Base-by-base conservation (phyloP, 2,797 vertebrate species). In the Acipenser transmontanus region DNA sequence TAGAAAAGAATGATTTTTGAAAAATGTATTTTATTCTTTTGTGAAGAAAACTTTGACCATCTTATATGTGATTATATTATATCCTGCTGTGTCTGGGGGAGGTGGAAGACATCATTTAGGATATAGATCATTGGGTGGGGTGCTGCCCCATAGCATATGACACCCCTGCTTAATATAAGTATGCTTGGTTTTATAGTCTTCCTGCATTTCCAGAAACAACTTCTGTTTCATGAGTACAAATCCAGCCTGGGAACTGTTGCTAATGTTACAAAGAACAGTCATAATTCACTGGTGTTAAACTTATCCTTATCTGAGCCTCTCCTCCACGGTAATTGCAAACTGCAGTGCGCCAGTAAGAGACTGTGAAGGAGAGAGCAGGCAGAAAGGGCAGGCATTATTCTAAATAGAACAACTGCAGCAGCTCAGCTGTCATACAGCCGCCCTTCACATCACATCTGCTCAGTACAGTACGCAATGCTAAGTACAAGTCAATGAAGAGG, bases 371-470 rank as follows among this genome's bases (percentile, higher is more conserved):
- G 34, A 34, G 3, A 34, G 2, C 76, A 76, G 72, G 80, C 81
- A 80, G 78, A 84, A 78, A 88, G 84, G 88, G 87, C 82, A 88
- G 87, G 82, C 86, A 80, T 83, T 85, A 88, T 82, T 87, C 80
- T 9, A 49, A 77, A 73, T 80, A 78, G 77, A 86, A 89, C 34
- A 34, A 34, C 83, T 90, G 86, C 78, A 69, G 76, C 66, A 81
- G 82, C 83, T 69, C 70, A 79, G 76, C 70, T 65, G 76, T 72
- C 67, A 51, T 51, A 75, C 76, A 74, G 80, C 78, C 81, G 70
- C 80, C 78, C 34, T 34, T 3, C 52, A 66, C n/a, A 72, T 65
- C 73, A 62, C 67, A 72, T 77, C 75, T 71, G 77, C 79, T 72
- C 75, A 79, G 73, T n/a, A n/a, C n/a, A n/a, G n/a, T n/a, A n/a